Evolutionary conservation across 2,888 invertebrate species (phyloP).

Genomic region (Drosophila longiperda): DNA sequence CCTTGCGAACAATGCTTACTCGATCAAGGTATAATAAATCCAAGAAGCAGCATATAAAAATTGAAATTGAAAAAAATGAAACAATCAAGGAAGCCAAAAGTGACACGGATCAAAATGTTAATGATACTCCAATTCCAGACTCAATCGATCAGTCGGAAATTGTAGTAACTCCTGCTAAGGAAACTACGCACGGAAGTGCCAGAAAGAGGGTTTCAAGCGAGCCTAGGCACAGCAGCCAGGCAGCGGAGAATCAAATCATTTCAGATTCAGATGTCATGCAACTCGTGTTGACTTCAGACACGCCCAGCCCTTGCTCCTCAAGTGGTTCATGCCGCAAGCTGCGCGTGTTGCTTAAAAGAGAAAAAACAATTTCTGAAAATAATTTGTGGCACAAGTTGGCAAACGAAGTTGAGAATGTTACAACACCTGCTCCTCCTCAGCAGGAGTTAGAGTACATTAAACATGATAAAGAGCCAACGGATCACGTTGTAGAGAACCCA

Average conservation of each 20-base stretch:
- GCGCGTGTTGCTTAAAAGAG: constrained; percentile 20
- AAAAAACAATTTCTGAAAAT: background rate
- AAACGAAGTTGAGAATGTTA: background rate
- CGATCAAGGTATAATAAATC: background rate
- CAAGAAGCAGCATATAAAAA: background rate
- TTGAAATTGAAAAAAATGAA: background rate
- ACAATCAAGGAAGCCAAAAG: background rate
- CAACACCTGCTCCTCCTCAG: background rate
- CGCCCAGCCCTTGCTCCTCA: constrained; percentile 7
- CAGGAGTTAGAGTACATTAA: background rate
- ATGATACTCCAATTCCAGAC: no score
- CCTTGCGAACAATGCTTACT: background rate
- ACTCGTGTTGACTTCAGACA: background rate
- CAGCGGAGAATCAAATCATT: background rate
- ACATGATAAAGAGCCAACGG: background rate
- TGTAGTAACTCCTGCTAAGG: background rate
- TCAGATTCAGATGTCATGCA: background rate
- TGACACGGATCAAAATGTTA: background rate
- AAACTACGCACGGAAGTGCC: no score
- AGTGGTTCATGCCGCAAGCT: constrained; percentile 12
- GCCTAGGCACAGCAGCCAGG: background rate
- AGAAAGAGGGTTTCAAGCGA: background rate
- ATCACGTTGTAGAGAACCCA: background rate
- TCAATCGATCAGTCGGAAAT: background rate
- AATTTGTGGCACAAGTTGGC: constrained; percentile 1